These are phyloP conservation scores for Pachypeltis micranthus DNA, from an alignment of 1,140 invertebrate genomes.

Conservation along the genomic window DNA sequence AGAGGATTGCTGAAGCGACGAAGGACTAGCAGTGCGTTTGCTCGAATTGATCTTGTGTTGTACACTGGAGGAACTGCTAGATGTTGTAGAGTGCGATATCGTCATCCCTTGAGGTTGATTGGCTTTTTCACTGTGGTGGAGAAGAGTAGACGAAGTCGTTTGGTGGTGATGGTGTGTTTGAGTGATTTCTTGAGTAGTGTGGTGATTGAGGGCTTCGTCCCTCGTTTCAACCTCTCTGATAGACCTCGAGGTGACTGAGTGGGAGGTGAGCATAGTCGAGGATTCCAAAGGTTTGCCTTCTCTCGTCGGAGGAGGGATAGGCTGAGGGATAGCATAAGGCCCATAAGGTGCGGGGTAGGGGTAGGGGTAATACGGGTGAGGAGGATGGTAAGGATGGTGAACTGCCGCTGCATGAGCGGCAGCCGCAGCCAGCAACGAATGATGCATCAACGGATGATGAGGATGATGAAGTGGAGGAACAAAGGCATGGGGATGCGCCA, in stretches of 20 bases:
- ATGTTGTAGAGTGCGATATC: constrained; percentile 50
- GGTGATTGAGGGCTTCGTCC: constrained; percentile 40
- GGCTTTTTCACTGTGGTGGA: constrained; percentile 38
- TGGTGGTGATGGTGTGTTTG: constrained; percentile 46
- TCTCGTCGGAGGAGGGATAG: constrained; percentile 54
- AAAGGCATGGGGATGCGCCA: constrained; percentile 51
- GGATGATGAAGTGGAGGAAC: constrained; percentile 50
- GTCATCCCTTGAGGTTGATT: constrained; percentile 42
- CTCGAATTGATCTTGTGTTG: constrained; percentile 44
- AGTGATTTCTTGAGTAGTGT: constrained; percentile 37
- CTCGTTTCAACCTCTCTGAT: constrained; percentile 40
- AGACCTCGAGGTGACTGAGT: constrained; percentile 42
- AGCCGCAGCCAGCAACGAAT: constrained; percentile 47
- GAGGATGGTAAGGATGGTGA: constrained; percentile 46
- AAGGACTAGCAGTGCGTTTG: constrained; percentile 36
- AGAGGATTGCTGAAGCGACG: constrained; percentile 37
- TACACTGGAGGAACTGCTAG: constrained; percentile 44
- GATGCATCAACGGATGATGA: constrained; percentile 55
- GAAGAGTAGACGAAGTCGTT: constrained; percentile 48
- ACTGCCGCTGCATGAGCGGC: constrained; percentile 41
- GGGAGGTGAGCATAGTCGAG: constrained; percentile 50
- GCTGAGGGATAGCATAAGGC: constrained; percentile 54
- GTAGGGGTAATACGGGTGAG: constrained; percentile 48
- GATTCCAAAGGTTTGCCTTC: constrained; percentile 45
- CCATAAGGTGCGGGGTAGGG: constrained; percentile 57